Evolutionary conservation across 2,797 vertebrate species (phyloP).

Genomic region (Phalanger gymnotis): DNA sequence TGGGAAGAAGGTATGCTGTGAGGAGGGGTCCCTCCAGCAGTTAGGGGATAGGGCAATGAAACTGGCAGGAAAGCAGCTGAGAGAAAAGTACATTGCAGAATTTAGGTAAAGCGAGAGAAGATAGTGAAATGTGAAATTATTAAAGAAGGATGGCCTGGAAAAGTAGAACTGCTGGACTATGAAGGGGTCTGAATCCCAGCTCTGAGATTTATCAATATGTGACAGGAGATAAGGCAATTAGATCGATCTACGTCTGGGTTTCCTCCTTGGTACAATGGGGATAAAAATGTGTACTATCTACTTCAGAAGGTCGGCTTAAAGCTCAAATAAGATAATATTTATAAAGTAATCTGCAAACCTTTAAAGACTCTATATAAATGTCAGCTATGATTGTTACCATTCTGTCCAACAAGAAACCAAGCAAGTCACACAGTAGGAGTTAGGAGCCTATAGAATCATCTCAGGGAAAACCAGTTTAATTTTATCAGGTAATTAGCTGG

Average conservation of each 20-base stretch:
- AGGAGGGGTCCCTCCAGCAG: neutral
- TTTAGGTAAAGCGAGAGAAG: neutral
- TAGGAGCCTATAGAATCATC: neutral
- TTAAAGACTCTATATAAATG: neutral
- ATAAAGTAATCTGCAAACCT: neutral
- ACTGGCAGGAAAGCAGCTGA: neutral
- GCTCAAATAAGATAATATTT: neutral
- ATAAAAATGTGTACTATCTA: neutral
- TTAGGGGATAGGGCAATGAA: neutral
- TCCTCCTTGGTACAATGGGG: neutral
- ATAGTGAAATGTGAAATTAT: neutral
- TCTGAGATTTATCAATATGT: neutral
- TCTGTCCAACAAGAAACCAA: neutral
- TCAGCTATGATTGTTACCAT: neutral
- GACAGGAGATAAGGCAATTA: neutral
- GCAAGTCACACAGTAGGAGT: neutral
- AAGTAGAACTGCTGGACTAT: neutral
- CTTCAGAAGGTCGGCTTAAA: neutral
- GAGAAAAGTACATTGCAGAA: neutral
- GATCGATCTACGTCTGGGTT: neutral
- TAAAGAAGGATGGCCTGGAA: neutral
- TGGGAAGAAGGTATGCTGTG: neutral
- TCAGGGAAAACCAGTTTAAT: neutral
- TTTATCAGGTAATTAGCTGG: neutral
- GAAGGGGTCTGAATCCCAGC: neutral